Percentiles rank a stretch among this genome's conserved stretches.
Conservation (phyloP, 2,888 invertebrate species). For the Stramonita haemastoma region DNA sequence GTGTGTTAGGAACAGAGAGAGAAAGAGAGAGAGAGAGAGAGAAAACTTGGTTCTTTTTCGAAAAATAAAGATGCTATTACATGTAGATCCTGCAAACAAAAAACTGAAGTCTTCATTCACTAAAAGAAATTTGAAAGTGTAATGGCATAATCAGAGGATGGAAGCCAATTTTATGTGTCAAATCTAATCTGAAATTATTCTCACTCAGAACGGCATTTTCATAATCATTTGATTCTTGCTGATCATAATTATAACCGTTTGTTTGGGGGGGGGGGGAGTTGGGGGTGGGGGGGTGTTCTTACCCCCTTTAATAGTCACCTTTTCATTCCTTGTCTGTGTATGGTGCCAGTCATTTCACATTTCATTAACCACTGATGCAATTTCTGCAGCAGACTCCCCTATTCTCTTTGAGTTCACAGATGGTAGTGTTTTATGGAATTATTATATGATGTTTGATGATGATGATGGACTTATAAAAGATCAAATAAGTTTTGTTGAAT, state of each 20-base stretch:
- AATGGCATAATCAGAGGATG: not conserved
- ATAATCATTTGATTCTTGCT: not conserved
- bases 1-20: not conserved
- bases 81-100: too few relatives aligned
- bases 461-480: not conserved
- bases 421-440: not conserved
- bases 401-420: not conserved
- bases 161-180: not conserved
- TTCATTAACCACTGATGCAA: not conserved
- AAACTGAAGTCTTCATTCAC: too few relatives aligned
- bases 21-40: not conserved
- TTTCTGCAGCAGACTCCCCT: not conserved
- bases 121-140: too few relatives aligned
- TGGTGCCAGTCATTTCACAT: not conserved
- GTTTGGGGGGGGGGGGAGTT: too few relatives aligned
- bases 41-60: not conserved
- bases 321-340: not conserved
- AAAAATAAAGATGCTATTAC: not conserved
- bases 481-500: not conserved
- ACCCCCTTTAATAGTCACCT: not conserved
- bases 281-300: too few relatives aligned
- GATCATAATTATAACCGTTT: not conserved
- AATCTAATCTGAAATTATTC: not conserved
- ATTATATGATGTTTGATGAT: not conserved
- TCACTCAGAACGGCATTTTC: not conserved